Conservation (phyloP, 1,140 invertebrate genomes). For the Hyposmocoma kahamanoa region DNA sequence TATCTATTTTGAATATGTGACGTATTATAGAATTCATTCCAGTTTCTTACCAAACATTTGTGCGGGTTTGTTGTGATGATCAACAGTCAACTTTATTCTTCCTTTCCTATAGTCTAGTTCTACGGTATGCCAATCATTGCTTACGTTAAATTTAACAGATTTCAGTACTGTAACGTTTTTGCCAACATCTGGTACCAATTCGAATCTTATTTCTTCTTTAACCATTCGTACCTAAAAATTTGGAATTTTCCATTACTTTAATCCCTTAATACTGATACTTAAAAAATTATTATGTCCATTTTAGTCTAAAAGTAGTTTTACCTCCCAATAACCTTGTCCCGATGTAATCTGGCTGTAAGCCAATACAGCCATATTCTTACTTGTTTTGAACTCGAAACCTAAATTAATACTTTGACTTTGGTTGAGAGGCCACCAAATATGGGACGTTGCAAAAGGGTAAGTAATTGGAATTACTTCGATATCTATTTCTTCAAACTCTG, state of each 20-base stretch:
- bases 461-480: conserved; percentile 93
- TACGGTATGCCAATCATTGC: conserved; percentile 84
- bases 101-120: conserved; percentile 85
- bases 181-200: conserved; percentile 80
- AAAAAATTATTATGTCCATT: no score
- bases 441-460: conserved; percentile 91
- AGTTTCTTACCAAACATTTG: conserved; percentile 75
- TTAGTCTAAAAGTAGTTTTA: conserved; percentile 68
- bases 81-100: conserved; percentile 82
- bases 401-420: conserved; percentile 82
- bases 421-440: conserved; percentile 88
- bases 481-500: conserved; percentile 88
- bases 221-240: conserved; percentile 79
- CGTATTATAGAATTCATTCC: conserved; percentile 5
- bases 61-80: conserved; percentile 81
- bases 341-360: conserved; percentile 86
- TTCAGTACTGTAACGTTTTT: conserved; percentile 84
- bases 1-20: background rate
- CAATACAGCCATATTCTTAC: conserved; percentile 86
- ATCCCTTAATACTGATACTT: conserved; percentile 18
- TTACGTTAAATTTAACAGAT: conserved; percentile 84
- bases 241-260: background rate
- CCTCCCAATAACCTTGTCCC: conserved; percentile 90
- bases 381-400: conserved; percentile 92
- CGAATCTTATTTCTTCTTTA: conserved; percentile 88